Evolutionary conservation across 1,140 invertebrate genomes (phyloP).

Genomic region (Acyrthosiphon pisum): DNA sequence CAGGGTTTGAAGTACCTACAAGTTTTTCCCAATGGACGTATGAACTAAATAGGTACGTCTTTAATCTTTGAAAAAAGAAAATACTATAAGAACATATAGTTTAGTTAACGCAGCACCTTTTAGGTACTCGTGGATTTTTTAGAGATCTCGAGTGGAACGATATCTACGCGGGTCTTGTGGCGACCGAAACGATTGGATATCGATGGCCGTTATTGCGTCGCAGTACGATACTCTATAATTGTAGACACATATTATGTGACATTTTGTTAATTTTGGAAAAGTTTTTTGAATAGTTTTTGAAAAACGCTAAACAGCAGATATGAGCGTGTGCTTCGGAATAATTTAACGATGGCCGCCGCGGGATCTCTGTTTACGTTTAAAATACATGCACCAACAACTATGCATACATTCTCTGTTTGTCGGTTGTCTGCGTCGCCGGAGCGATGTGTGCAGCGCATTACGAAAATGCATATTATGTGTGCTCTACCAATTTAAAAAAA

Average conservation of each 20-base stretch:
- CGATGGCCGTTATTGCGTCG: background rate
- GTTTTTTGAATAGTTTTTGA: background rate
- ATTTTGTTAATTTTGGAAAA: background rate
- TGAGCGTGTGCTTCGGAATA: background rate
- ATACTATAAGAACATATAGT: too few relatives aligned
- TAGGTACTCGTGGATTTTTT: too few relatives aligned
- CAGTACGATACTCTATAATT: background rate
- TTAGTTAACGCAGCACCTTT: too few relatives aligned
- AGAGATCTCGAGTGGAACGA: too few relatives aligned
- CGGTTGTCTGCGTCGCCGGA: background rate
- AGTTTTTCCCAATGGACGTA: too few relatives aligned
- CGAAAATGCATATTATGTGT: background rate
- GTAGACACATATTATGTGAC: background rate
- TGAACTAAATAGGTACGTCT: too few relatives aligned
- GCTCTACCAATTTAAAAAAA: background rate
- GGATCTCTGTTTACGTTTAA: background rate
- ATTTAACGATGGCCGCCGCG: background rate
- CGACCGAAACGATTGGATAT: background rate
- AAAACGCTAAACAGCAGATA: background rate
- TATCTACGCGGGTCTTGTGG: too few relatives aligned
- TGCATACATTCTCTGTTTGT: background rate
- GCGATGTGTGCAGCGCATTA: background rate
- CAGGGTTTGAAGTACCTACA: too few relatives aligned
- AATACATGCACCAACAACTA: background rate
- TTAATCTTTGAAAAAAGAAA: too few relatives aligned